A percentile compares a stretch with the other conserved stretches of the same genome.
These are phyloP conservation scores for Macrochelys suwanniensis DNA, from an alignment of 2,797 vertebrate species.

Conservation along the genomic window DNA sequence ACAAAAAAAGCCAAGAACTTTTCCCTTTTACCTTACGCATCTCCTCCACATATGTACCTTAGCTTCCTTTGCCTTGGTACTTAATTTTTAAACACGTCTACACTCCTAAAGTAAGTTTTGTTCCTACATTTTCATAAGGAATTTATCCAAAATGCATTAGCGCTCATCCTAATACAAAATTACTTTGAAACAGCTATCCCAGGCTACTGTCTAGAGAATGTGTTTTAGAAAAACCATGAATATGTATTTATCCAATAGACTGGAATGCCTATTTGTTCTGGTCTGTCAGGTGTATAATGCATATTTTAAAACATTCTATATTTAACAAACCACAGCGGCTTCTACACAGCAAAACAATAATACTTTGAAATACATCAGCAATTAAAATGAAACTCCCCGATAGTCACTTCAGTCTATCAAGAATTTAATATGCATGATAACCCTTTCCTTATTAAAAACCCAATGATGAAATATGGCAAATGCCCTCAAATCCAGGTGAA, in stretches of 20 bases:
- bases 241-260: neutral
- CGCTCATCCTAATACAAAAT: neutral
- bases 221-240: neutral
- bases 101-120: neutral
- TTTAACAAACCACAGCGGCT: neutral
- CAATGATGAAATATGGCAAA: neutral
- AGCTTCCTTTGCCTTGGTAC: neutral
- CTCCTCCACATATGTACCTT: neutral
- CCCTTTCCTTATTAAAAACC: neutral
- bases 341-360: neutral
- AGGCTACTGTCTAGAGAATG: neutral
- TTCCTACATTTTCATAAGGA: neutral
- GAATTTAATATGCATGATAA: neutral
- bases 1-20: neutral
- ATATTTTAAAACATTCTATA: neutral
- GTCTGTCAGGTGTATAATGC: neutral
- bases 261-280: neutral
- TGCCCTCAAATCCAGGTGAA: neutral
- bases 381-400: too few relatives aligned
- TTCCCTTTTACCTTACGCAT: rapidly evolving
- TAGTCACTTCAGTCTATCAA: neutral
- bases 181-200: neutral
- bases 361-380: neutral
- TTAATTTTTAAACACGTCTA: neutral
- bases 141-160: neutral